These are phyloP conservation scores for Polymixis flavicincta DNA, from an alignment of 2,888 invertebrate genomes.

Conservation along the genomic window DNA sequence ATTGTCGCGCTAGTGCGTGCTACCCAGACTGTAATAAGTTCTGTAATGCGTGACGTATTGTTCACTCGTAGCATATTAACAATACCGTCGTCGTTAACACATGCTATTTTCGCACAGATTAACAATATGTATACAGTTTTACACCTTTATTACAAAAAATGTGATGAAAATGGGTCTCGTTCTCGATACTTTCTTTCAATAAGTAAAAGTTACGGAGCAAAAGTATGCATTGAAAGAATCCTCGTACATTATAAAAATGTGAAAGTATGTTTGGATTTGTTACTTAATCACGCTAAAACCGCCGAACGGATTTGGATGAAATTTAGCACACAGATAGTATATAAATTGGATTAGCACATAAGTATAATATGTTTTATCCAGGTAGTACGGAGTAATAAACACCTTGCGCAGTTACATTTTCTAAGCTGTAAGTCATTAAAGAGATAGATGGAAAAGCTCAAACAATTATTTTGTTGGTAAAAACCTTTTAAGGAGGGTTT, in stretches of 20 bases:
- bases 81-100: conserved; percentile 47
- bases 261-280: no score
- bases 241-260: no score
- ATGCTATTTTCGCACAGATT: conserved; percentile 49
- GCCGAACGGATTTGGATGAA: no score
- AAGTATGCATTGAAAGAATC: background rate
- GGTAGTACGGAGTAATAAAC: background rate
- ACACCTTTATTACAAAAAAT: conserved; percentile 14
- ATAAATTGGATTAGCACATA: no score
- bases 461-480: background rate
- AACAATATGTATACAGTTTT: conserved; percentile 28
- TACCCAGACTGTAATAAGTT: conserved; percentile 29
- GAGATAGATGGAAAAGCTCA: background rate
- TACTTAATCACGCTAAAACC: no score
- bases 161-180: background rate
- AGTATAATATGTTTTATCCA: no score
- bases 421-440: background rate
- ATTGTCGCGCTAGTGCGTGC: conserved; percentile 42
- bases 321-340: no score
- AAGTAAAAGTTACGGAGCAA: background rate
- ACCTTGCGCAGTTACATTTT: background rate
- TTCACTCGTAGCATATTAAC: conserved; percentile 41
- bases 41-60: conserved; percentile 45
- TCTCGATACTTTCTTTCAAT: background rate
- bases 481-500: no score